Evolutionary conservation across 2,797 vertebrate species (phyloP).

Genomic region (Gallinago solitaria): DNA sequence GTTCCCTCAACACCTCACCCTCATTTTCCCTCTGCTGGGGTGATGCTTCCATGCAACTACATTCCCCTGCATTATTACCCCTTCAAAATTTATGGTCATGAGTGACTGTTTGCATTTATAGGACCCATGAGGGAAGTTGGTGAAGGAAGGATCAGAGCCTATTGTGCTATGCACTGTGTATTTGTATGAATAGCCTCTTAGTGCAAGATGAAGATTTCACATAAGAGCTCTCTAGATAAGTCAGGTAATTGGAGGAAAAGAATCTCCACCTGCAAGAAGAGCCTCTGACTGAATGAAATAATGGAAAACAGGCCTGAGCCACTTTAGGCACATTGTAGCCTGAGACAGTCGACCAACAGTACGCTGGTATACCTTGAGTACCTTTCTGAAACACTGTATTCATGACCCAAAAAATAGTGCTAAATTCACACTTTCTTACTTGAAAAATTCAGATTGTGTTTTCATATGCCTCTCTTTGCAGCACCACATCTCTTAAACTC

Average conservation of each 20-base stretch:
- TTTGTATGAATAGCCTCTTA: neutral
- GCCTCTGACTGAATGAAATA: neutral
- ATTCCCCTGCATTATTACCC: neutral
- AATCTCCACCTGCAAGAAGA: neutral
- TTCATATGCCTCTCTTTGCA: neutral
- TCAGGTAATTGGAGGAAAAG: neutral
- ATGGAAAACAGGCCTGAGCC: neutral
- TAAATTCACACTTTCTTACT: neutral
- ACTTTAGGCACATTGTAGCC: neutral
- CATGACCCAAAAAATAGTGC: neutral
- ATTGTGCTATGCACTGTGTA: neutral
- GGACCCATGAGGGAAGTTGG: neutral
- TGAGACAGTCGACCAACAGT: neutral
- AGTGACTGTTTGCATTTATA: neutral
- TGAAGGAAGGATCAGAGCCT: neutral
- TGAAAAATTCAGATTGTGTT: neutral
- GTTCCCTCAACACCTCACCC: neutral
- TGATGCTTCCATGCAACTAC: neutral
- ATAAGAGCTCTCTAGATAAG: neutral
- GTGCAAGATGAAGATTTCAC: neutral
- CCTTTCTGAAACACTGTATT: neutral
- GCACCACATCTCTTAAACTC: neutral
- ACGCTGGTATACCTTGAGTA: neutral
- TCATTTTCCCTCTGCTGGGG: neutral
- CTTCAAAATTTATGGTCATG: neutral